A percentile compares a stretch with the other conserved stretches of the same genome.
These are phyloP conservation scores for Melanotus villosus DNA, from an alignment of 2,888 invertebrate genomes.

Conservation along the genomic window DNA sequence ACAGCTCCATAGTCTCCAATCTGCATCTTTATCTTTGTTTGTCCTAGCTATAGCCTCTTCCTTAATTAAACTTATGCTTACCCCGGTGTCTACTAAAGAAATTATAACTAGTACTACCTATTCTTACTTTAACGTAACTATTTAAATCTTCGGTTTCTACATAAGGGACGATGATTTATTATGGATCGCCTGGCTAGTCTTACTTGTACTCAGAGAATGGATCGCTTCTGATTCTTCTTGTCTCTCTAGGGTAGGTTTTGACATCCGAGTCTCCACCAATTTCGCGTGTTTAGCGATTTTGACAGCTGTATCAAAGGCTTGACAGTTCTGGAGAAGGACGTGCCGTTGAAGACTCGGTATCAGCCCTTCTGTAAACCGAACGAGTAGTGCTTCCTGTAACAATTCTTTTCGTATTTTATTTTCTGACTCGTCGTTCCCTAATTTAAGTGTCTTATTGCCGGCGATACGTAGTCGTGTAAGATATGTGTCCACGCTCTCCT, in stretches of 20 bases:
- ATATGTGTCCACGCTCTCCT: too few relatives aligned
- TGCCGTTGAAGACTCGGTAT: neutral
- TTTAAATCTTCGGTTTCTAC: neutral
- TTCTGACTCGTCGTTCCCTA: neutral
- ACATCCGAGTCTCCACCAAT: too few relatives aligned
- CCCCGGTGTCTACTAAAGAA: neutral
- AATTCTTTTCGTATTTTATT: neutral
- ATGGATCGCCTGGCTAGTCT: too few relatives aligned
- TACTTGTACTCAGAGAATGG: too few relatives aligned
- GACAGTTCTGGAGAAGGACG: neutral
- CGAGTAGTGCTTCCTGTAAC: neutral
- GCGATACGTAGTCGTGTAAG: neutral
- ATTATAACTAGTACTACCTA: neutral
- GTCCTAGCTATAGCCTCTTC: neutral
- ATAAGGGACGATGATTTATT: too few relatives aligned
- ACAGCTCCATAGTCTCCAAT: neutral
- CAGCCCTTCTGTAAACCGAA: neutral
- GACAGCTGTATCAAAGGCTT: neutral
- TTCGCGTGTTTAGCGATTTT: neutral
- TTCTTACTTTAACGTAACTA: neutral
- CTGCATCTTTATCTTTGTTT: neutral
- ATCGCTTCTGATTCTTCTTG: neutral
- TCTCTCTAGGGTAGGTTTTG: too few relatives aligned
- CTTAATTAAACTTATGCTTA: neutral
- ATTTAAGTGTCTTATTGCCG: neutral